Evolutionary conservation across 2,113 vertebrate genomes (phyloP).

Genomic region (pig (Sus scrofa)): T2T-Sscrofa CM000825.6:72226001-72226500

Average conservation of each 20-base stretch:
- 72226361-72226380: not conserved
- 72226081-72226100: not conserved
- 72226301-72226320: not conserved
- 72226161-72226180: not conserved
- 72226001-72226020: too few relatives aligned
- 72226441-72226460: fast-evolving
- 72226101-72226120: not conserved
- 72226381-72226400: not conserved
- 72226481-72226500: not conserved
- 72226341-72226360: not conserved
- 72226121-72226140: not conserved
- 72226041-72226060: too few relatives aligned
- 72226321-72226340: not conserved
- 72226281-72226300: too few relatives aligned
- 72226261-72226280: not conserved
- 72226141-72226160: not conserved
- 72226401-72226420: not conserved
- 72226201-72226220: not conserved
- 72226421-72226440: not conserved
- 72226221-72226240: not conserved
- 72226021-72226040: too few relatives aligned
- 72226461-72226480: not conserved
- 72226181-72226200: too few relatives aligned
- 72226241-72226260: not conserved
- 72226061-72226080: too few relatives aligned